Conservation (phyloP, 2,888 invertebrate genomes). For the Drosophila sordidapex region DNA sequence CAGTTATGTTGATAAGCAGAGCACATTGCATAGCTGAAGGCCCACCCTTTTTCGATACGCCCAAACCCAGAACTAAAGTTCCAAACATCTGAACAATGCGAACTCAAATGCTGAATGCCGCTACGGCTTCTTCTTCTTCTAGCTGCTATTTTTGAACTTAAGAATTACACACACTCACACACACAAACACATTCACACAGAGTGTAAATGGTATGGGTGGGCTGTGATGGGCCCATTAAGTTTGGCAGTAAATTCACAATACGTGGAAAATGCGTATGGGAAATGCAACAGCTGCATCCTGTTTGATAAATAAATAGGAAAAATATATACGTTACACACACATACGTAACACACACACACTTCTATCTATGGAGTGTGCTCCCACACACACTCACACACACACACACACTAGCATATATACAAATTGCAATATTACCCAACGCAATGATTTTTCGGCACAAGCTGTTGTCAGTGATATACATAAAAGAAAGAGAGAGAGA, state of each 20-base stretch:
- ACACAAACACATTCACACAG: background rate
- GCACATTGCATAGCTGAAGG: slow-evolving; percentile 44
- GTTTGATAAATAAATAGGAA: slow-evolving; percentile 72
- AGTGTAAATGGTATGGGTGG: background rate
- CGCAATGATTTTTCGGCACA: slow-evolving; percentile 64
- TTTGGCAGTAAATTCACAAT: slow-evolving; percentile 62
- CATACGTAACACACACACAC: background rate
- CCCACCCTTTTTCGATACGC: slow-evolving; percentile 20
- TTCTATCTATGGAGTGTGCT: background rate
- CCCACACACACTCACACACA: slow-evolving; percentile 4
- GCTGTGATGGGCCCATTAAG: slow-evolving; percentile 45
- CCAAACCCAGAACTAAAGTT: slow-evolving; percentile 18
- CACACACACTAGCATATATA: slow-evolving; percentile 7
- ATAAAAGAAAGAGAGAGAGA: slow-evolving; percentile 6
- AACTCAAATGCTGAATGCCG: slow-evolving; percentile 36
- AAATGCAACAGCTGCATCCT: slow-evolving; percentile 74
- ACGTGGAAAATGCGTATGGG: slow-evolving; percentile 69
- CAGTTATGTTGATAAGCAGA: slow-evolving; percentile 38
- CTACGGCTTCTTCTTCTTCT: background rate
- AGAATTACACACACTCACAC: slow-evolving; percentile 27
- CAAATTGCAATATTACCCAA: slow-evolving; percentile 44
- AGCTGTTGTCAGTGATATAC: slow-evolving; percentile 63
- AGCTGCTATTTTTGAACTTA: slow-evolving; percentile 50
- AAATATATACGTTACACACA: slow-evolving; percentile 20
- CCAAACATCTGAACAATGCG: slow-evolving; percentile 55